Base-by-base conservation (phyloP, 2,888 invertebrate genomes). In the Tholera decimalis region DNA sequence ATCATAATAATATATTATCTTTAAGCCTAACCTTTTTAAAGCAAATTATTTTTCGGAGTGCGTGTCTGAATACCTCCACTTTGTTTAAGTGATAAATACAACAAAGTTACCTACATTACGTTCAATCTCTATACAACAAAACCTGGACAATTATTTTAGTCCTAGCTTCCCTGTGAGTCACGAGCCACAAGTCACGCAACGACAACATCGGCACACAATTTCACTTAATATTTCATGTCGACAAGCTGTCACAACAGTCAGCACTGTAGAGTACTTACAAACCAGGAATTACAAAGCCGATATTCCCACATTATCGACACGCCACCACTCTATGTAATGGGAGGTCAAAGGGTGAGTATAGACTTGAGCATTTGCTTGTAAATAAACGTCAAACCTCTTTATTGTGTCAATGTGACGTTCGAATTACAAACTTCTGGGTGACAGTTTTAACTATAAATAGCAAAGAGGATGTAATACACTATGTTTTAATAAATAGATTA, bases 231-330 rank as follows among this genome's bases (percentile, higher is more conserved):
- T 51, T 51, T 67, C 57, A 58, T 73, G 58, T 49, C n/a, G 35
- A 26, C 54, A 30, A 18, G 33, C 41, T 66, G 46, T 53, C 74
- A 53, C 54, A 54, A 47, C 50, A 20, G 0, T 24, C 60, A 55
- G 51, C 56, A 58, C 37, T 20, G 1, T 24, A 30, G 11, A 75
- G 53, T 66, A 56, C 65, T 28, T 41, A 47, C 46, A 54, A 68
- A 18, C 24, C 39, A 15, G 75, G 18, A 39, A 72, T 69, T 69
- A 60, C 54, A 57, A 55, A 60, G 43, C 60, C 49, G 55, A 69
- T 61, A 68, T 68, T 53, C 47, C 53, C 43, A 50, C 30, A 68
- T 62, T 53, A 68, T 64, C 73, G 61, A 61, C 62, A 61, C 51
- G 70, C 61, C 56, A 60, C 30, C 39, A 44, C 54, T 59, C 54